A percentile compares a stretch with the other conserved stretches of the same genome.
Conservation (phyloP, 2,113 vertebrate species). For the Chlorodrepanis virens region DNA sequence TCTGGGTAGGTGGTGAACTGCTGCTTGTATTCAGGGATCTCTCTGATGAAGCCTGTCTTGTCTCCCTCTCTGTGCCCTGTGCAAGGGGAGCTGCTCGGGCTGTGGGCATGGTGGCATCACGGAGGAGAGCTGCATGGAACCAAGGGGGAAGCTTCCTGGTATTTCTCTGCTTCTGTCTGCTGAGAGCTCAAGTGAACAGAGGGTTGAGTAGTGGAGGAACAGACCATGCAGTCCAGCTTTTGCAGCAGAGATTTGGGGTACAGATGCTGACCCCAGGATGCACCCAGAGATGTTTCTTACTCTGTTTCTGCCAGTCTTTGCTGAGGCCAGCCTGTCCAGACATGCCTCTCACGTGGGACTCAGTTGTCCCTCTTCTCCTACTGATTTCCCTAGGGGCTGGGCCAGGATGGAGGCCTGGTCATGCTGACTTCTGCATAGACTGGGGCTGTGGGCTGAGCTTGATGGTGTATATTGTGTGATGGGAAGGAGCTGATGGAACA, state of each 20-base stretch:
- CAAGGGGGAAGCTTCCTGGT: not conserved
- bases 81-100: not conserved
- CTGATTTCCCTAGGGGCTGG: not conserved
- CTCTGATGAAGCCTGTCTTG: not conserved
- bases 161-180: not conserved
- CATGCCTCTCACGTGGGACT: not conserved
- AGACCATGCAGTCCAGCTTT: not conserved
- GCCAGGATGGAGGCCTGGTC: not conserved
- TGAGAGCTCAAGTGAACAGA: not conserved
- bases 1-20: slow-evolving; percentile 37
- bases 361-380: not conserved
- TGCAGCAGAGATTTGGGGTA: not conserved
- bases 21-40: not conserved
- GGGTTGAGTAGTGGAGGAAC: not conserved
- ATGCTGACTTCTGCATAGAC: fast-evolving
- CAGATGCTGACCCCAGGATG: not conserved
- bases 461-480: not conserved
- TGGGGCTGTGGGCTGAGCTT: not conserved
- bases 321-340: not conserved
- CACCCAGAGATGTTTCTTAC: not conserved
- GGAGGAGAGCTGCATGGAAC: not conserved
- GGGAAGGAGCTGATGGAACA: not conserved
- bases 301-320: not conserved
- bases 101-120: not conserved
- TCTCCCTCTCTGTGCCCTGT: not conserved